These are phyloP conservation scores for Fabriciana adippe DNA, from an alignment of 2,888 invertebrate species.

Conservation along the genomic window DNA sequence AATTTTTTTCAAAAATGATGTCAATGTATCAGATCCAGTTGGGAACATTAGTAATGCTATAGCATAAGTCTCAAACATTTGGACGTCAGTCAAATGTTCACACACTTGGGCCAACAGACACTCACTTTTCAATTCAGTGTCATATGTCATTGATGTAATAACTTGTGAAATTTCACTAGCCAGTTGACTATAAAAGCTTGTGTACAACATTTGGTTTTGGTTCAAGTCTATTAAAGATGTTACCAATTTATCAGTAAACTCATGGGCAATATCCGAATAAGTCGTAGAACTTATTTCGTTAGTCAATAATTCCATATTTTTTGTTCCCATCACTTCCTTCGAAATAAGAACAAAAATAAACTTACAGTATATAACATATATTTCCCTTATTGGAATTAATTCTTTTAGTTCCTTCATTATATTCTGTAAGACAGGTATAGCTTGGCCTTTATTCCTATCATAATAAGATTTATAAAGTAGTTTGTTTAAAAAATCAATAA, in stretches of 20 bases:
- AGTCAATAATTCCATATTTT: neutral
- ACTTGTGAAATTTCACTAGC: neutral
- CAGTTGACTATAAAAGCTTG: slow-evolving; percentile 8
- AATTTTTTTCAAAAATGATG: neutral
- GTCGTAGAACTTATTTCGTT: slow-evolving; percentile 5
- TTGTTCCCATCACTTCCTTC: slow-evolving; percentile 11
- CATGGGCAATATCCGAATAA: slow-evolving; percentile 3
- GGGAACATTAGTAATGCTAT: slow-evolving; percentile 5
- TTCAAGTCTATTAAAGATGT: slow-evolving; percentile 21
- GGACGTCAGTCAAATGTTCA: neutral
- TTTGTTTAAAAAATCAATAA: slow-evolving; percentile 18
- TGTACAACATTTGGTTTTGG: slow-evolving; percentile 15
- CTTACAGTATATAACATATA: slow-evolving; percentile 24
- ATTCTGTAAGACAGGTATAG: slow-evolving; percentile 23
- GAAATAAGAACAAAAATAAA: slow-evolving; percentile 18
- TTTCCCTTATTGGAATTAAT: slow-evolving; percentile 12
- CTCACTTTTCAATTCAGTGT: slow-evolving; percentile 5
- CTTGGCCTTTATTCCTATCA: slow-evolving; percentile 11
- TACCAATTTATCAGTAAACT: slow-evolving; percentile 1
- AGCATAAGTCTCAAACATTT: neutral
- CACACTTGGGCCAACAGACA: neutral
- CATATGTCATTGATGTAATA: neutral
- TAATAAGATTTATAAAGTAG: slow-evolving; percentile 2
- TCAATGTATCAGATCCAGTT: neutral
- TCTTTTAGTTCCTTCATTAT: slow-evolving; percentile 15